phyloP scores from a whole-genome alignment of 1,140 invertebrate species.

The Leptopilina clavipes region DNA sequence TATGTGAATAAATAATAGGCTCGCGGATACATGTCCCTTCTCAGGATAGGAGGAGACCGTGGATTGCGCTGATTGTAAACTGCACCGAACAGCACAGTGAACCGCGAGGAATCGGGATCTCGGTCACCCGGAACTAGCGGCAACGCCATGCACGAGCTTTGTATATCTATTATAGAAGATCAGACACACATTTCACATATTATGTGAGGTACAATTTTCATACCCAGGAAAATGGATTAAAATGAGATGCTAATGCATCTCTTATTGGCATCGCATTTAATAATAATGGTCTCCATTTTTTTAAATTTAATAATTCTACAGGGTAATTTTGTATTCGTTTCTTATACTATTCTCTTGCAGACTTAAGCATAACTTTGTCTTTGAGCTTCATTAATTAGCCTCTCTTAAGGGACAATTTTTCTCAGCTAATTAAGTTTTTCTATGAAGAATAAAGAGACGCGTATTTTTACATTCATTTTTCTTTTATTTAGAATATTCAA shows the following conservation, averaged over 20 bases:
- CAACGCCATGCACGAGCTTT: not conserved
- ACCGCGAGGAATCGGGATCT: slow-evolving; percentile 28
- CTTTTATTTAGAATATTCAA: no score
- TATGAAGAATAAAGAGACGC: not conserved
- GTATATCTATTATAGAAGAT: not conserved
- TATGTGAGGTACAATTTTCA: no score
- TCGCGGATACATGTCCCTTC: not conserved
- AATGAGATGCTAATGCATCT: no score
- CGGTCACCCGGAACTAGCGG: slow-evolving; percentile 27
- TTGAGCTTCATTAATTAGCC: not conserved
- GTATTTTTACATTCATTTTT: no score
- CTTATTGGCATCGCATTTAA: no score
- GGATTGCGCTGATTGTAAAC: not conserved
- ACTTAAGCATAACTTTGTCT: not conserved
- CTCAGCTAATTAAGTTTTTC: no score
- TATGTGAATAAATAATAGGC: slow-evolving; percentile 8
- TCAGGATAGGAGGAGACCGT: not conserved
- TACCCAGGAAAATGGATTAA: no score
- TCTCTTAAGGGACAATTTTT: not conserved
- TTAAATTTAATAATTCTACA: not conserved
- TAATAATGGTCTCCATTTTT: no score
- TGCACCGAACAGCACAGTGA: not conserved
- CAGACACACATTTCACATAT: no score
- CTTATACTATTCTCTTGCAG: not conserved
- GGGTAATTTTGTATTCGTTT: not conserved